These are phyloP conservation scores for Leucophenga maculata DNA, from an alignment of 2,888 invertebrate genomes.

Conservation along the genomic window DNA sequence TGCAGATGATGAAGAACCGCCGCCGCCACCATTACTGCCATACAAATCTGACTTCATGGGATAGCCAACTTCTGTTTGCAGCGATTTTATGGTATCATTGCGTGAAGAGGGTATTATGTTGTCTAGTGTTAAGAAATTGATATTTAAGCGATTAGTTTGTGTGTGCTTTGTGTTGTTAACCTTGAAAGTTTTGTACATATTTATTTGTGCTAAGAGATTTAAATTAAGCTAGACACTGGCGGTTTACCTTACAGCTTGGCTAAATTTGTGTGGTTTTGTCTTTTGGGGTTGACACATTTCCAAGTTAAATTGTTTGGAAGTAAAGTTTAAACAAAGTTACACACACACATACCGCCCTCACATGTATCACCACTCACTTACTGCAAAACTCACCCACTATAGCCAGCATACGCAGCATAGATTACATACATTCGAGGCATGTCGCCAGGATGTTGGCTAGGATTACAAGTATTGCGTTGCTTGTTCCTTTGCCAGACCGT, in stretches of 20 bases:
- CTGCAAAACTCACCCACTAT: not conserved
- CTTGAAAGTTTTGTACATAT: not conserved
- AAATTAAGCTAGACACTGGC: not conserved
- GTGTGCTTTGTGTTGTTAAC: conserved; percentile 14
- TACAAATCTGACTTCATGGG: conserved; percentile 70
- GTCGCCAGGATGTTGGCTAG: not conserved
- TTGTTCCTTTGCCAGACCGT: not conserved
- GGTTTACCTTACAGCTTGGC: not conserved
- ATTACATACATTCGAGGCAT: not conserved
- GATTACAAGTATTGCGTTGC: not conserved
- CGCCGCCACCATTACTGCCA: conserved; percentile 52
- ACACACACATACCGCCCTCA: not conserved
- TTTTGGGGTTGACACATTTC: conserved; percentile 17
- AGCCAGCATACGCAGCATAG: not conserved
- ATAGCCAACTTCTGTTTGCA: conserved; percentile 68
- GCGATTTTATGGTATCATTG: conserved; percentile 69
- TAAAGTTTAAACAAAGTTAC: conserved; percentile 12
- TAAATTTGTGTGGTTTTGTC: conserved; percentile 13
- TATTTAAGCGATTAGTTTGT: not conserved
- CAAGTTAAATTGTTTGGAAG: conserved; percentile 70
- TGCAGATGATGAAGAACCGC: conserved; percentile 58
- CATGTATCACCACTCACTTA: not conserved
- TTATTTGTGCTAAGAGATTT: too few relatives aligned
- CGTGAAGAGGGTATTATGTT: conserved; percentile 68
- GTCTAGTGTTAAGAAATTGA: conserved; percentile 46